These are phyloP conservation scores for Saiga tatarica DNA, from an alignment of 2,113 vertebrate species.

Conservation along the genomic window DNA sequence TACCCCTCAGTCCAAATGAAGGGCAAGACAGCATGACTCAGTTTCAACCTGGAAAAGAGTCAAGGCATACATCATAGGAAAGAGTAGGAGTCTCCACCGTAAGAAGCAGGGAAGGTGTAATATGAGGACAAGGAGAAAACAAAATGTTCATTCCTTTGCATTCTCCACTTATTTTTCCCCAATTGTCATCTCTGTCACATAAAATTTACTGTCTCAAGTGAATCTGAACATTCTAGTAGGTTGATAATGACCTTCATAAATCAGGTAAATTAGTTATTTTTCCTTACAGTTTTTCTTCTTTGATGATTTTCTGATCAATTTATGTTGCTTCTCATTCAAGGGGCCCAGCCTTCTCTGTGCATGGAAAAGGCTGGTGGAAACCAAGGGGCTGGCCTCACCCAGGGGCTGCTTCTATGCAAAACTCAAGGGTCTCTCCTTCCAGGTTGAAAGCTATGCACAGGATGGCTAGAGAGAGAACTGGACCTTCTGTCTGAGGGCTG, in stretches of 20 bases:
- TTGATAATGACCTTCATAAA: slow-evolving; percentile 81
- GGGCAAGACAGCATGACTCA: fast-evolving
- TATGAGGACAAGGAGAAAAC: slow-evolving; percentile 52
- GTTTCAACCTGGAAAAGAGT: background rate
- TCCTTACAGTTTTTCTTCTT: slow-evolving; percentile 77
- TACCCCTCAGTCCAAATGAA: background rate
- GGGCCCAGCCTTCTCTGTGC: background rate
- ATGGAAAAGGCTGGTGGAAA: background rate
- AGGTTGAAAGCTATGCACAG: background rate
- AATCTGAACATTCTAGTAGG: slow-evolving; percentile 45
- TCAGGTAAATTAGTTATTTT: slow-evolving; percentile 80
- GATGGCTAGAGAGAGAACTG: background rate
- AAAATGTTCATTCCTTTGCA: slow-evolving; percentile 59
- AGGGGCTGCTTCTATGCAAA: background rate
- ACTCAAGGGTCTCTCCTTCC: background rate
- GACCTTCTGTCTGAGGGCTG: background rate
- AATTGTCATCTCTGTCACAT: slow-evolving; percentile 76
- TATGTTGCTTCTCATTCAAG: slow-evolving; percentile 38
- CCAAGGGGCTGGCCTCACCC: background rate
- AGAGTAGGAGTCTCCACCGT: background rate
- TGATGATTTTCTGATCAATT: slow-evolving; percentile 73
- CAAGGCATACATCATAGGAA: background rate
- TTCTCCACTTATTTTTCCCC: slow-evolving; percentile 66
- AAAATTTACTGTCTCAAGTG: slow-evolving; percentile 76
- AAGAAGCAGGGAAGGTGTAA: background rate